Conservation (phyloP, 2,113 vertebrate species). For the Pomatorhinus ruficollis region DNA sequence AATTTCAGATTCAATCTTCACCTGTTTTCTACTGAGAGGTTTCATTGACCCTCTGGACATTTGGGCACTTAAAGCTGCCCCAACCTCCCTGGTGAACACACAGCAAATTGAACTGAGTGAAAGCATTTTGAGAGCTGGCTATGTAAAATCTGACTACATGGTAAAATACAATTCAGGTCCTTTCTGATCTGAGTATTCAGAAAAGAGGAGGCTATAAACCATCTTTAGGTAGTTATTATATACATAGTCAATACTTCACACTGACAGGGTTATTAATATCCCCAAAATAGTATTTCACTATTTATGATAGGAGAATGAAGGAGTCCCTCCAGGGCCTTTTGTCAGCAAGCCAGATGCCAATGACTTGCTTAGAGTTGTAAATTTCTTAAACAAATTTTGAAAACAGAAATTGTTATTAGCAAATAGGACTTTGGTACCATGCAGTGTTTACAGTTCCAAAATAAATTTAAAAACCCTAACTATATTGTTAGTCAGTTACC, state of each 20-base stretch:
- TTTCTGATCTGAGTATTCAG: background rate
- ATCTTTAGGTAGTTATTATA: background rate
- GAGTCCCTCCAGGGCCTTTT: background rate
- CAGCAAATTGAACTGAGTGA: background rate
- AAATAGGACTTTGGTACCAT: background rate
- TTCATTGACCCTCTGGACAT: background rate
- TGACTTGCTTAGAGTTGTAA: background rate
- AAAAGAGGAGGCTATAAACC: background rate
- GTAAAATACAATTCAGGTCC: background rate
- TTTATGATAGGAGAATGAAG: background rate
- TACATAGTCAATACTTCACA: background rate
- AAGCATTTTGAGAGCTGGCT: accelerated
- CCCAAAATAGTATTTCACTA: background rate
- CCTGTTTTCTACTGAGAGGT: background rate
- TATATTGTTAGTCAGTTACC: background rate
- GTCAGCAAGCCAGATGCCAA: background rate
- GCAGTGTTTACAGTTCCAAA: background rate
- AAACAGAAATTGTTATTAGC: background rate
- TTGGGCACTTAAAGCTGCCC: background rate
- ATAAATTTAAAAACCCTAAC: background rate
- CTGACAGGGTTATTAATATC: background rate
- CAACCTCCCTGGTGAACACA: background rate
- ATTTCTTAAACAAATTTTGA: background rate
- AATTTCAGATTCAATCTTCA: background rate
- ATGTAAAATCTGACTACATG: background rate